phyloP scores from a whole-genome alignment of 2,797 vertebrate species.

The Cynopterus sphinx region DNA sequence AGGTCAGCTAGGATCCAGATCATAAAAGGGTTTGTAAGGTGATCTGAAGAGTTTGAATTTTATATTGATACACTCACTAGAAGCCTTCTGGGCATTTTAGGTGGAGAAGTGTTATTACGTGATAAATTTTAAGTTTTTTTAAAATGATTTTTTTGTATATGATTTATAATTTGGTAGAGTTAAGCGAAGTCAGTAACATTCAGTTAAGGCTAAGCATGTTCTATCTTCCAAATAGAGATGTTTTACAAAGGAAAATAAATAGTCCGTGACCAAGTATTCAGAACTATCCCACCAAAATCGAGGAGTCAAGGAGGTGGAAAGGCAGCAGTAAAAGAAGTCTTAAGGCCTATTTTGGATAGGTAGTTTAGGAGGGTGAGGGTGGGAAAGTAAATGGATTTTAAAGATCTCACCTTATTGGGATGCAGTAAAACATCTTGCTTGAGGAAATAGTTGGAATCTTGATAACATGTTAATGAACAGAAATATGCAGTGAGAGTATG shows the following conservation, averaged over 20 bases:
- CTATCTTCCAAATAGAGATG: neutral
- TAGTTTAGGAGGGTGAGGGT: neutral
- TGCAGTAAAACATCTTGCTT: neutral
- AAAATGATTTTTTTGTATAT: neutral
- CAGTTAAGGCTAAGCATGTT: neutral
- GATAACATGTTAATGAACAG: neutral
- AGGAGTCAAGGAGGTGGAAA: neutral
- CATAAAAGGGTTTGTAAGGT: neutral
- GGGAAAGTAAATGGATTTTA: neutral
- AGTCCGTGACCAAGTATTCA: neutral
- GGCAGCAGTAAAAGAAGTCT: neutral
- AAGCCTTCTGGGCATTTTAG: neutral
- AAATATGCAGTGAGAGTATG: neutral
- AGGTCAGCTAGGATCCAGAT: neutral
- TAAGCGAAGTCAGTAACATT: neutral
- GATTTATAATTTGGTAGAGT: neutral
- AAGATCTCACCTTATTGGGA: neutral
- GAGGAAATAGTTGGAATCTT: neutral
- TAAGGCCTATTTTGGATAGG: neutral
- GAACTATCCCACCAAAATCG: neutral
- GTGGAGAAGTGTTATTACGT: neutral
- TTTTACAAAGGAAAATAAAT: neutral
- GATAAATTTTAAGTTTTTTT: neutral
- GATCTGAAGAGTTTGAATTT: neutral
- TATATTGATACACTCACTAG: neutral